Base-by-base conservation (phyloP, 2,888 invertebrate species). In the Archips xylosteana region DNA sequence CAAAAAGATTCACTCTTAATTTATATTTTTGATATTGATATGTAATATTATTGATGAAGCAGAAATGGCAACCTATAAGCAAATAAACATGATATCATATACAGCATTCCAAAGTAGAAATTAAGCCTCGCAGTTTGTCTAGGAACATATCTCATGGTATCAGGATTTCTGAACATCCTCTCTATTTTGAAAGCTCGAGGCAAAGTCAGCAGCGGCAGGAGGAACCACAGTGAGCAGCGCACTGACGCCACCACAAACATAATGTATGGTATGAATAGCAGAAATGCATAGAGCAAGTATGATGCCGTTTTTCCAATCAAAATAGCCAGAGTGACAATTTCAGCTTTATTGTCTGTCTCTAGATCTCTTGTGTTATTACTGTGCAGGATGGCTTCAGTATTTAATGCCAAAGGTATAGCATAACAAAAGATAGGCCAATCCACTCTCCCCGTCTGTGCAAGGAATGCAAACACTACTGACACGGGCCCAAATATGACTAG, bases 291-390 rank as follows among this genome's bases (percentile, higher is more conserved):
- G 36, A 99, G 94, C 76, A 98, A 96, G 90, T 98, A 98, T 6
- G 99, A 99, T 76, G 97, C 97, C 54, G 98, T 98, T 84, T 96
- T 97, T 34, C 99, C 99, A 78, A 99, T 97, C 70, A 99, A 91
- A 84, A 99, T 99, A n/a, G 99, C 98, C 81, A 99, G 92, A 15
- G 99, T 99, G 0, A 99, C 98, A 82, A 99, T 98, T 76, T 98
- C 98, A 64, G 98, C 99, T 86, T 96, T 96, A 76, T 96, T 96
- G 85, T 99, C 99, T 75, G 96, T 96, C 84, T 98, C 98, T 79
- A 97, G 95, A 92, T 99, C 99, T 79, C 99, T 95, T 0, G 98
- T 98, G 87, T 99, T 99, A 87, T 99, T 99, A 84, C 98, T 97
- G 87, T 99, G 99, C 73, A 99, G 94, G 84, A 99, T 99, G 66